Percentiles rank a stretch among this genome's conserved stretches.
Conservation (phyloP, 2,797 vertebrate species). For the Emydoidea blandingii region DNA sequence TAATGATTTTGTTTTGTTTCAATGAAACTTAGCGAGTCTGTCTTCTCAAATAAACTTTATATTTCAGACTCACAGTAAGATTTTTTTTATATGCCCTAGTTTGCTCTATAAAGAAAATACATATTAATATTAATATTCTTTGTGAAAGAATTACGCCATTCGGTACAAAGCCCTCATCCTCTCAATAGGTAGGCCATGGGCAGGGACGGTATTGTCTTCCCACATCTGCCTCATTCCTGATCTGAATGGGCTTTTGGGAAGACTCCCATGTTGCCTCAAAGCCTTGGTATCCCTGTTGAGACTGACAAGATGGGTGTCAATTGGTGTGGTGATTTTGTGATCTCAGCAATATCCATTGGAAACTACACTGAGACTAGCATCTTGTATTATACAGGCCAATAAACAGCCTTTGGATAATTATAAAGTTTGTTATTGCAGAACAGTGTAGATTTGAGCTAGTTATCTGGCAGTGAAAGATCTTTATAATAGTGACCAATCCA, state of each 20-base stretch:
- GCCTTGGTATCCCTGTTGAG: background rate
- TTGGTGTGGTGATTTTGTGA: background rate
- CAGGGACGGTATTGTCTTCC: fast-evolving
- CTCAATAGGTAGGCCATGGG: background rate
- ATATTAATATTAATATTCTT: background rate
- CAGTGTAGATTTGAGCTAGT: background rate
- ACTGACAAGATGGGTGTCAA: background rate
- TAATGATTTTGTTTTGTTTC: background rate
- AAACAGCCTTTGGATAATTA: background rate
- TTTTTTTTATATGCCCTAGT: background rate
- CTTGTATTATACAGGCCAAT: background rate
- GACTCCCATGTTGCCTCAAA: background rate
- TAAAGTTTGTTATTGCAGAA: background rate
- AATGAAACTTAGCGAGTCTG: background rate
- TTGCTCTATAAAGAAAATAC: background rate
- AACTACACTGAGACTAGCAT: background rate
- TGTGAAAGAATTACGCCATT: background rate
- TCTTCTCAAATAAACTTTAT: background rate
- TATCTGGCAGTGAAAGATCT: background rate
- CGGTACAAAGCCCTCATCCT: background rate
- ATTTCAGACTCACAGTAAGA: background rate
- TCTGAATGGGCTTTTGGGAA: background rate
- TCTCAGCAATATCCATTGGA: background rate
- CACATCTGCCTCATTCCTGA: background rate
- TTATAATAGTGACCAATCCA: background rate